Conservation (phyloP, 2,113 vertebrate species). For the Menura novaehollandiae region DNA sequence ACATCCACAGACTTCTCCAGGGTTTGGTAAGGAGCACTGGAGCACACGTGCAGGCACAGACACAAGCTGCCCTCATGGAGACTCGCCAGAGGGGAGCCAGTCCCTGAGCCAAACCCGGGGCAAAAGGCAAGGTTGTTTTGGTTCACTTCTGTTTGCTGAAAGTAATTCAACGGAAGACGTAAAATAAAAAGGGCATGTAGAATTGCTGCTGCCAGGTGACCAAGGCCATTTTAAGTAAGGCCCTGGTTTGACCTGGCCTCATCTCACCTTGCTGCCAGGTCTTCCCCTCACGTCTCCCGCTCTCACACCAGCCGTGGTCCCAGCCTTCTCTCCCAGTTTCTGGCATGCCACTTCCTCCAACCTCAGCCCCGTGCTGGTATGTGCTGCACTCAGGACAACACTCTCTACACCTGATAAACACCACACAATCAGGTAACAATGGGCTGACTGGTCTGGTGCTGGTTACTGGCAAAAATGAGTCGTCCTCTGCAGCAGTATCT, state of each 20-base stretch:
- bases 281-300: background rate
- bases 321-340: background rate
- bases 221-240: background rate
- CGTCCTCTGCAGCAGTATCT: background rate
- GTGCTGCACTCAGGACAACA: background rate
- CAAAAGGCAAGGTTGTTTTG: background rate
- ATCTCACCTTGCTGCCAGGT: background rate
- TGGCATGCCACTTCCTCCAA: fast-evolving
- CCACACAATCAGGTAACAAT: background rate
- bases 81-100: background rate
- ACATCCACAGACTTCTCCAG: background rate
- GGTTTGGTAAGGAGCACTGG: background rate
- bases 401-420: background rate
- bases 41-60: background rate
- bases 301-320: fast-evolving
- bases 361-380: fast-evolving
- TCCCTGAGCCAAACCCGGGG: background rate
- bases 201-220: background rate
- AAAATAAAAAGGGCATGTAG: background rate
- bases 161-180: background rate
- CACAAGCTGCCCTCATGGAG: background rate
- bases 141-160: slow-evolving; percentile 19
- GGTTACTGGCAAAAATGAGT: background rate
- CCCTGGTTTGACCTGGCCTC: background rate
- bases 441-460: background rate